phyloP scores from a whole-genome alignment of 2,888 invertebrate species.

The Pollenia griseotomentosa region DNA sequence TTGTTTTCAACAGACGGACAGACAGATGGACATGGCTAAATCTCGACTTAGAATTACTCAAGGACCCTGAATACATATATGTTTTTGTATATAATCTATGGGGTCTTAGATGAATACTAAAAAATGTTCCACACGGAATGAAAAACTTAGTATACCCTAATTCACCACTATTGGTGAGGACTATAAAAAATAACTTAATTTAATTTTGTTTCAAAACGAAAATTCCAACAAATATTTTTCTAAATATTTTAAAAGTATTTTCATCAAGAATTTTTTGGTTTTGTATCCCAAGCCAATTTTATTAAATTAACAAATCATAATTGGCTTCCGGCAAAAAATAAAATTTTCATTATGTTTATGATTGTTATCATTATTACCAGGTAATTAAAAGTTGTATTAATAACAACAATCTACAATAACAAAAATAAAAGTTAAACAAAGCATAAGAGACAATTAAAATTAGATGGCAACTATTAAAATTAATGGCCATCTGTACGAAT shows the following conservation, averaged over 20 bases:
- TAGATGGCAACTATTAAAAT: constrained; percentile 7
- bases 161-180: no score
- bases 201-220: no score
- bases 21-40: no score
- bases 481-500: neutral
- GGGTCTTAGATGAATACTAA: no score
- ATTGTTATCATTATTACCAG: constrained; percentile 44
- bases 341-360: constrained; percentile 44
- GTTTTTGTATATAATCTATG: no score
- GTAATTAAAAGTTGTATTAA: constrained; percentile 46
- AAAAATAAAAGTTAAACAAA: constrained; percentile 10
- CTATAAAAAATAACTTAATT: no score
- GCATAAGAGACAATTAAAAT: constrained; percentile 33
- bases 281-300: constrained; percentile 40
- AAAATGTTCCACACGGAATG: no score
- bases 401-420: neutral
- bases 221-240: neutral
- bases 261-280: neutral
- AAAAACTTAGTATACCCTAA: no score
- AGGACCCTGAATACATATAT: no score
- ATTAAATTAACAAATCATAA: constrained; percentile 46
- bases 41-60: no score
- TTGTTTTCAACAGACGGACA: no score
- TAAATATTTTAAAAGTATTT: neutral
- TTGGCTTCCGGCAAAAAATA: constrained; percentile 44